These are phyloP conservation scores for Oncorhynchus clarkii DNA, from an alignment of 2,113 vertebrate species.

Conservation along the genomic window DNA sequence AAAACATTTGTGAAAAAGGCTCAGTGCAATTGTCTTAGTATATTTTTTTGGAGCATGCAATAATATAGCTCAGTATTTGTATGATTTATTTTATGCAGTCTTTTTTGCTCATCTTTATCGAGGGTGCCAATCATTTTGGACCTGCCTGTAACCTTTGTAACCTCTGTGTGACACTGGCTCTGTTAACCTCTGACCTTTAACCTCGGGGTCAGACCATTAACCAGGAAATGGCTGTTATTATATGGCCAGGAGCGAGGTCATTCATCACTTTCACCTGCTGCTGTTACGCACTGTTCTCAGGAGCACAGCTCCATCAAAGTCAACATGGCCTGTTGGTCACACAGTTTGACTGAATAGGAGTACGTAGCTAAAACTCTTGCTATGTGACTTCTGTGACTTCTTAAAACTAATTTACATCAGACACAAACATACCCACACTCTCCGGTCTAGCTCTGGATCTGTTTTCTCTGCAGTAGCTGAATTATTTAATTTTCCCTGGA, in stretches of 20 bases:
- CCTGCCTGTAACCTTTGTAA: conserved; percentile 1
- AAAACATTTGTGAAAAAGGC: no score
- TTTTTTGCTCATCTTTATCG: no score
- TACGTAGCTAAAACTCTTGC: background rate
- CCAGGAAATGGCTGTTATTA: conserved; percentile 52
- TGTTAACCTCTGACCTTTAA: conserved; percentile 45
- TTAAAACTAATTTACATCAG: background rate
- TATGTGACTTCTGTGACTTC: no score
- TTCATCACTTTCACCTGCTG: conserved; percentile 35
- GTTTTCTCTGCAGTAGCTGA: conserved; percentile 36
- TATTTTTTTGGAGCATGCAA: no score
- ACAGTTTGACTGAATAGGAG: conserved; percentile 17
- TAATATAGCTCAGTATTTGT: no score
- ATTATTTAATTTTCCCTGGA: conserved; percentile 34
- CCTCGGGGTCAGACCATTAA: conserved; percentile 43
- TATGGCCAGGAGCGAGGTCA: conserved; percentile 28
- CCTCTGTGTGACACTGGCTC: conserved; percentile 25
- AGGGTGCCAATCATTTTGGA: no score
- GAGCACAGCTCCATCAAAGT: conserved; percentile 12
- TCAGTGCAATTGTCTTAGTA: no score
- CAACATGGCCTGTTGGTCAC: conserved; percentile 16
- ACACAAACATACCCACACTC: background rate
- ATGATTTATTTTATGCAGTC: no score
- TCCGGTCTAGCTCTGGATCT: conserved; percentile 7
- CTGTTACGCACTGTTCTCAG: conserved; percentile 5